A percentile compares a stretch with the other conserved stretches of the same genome.
Evolutionary conservation across 1,140 invertebrate species (phyloP).

Genomic region (Achroia grisella): DNA sequence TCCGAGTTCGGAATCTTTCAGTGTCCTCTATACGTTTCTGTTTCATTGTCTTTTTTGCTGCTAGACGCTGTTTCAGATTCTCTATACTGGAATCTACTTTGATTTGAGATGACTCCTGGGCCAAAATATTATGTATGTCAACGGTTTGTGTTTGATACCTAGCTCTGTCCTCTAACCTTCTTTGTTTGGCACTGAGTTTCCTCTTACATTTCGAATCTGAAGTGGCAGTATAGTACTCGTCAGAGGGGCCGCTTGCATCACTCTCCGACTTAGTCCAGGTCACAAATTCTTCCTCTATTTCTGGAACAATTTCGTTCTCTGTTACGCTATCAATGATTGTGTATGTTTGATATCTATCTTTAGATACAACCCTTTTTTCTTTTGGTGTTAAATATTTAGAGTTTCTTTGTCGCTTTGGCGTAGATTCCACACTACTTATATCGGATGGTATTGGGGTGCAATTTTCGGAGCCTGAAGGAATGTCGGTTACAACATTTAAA

Average conservation of each 20-base stretch:
- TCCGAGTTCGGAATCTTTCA: constrained; percentile 78
- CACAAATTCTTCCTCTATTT: constrained; percentile 48
- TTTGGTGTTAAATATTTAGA: constrained; percentile 79
- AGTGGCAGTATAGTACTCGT: constrained; percentile 55
- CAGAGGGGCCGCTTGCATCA: constrained; percentile 54
- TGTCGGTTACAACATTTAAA: constrained; percentile 62
- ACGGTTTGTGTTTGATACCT: constrained; percentile 82
- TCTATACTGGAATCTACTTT: constrained; percentile 49
- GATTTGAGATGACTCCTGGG: constrained; percentile 19
- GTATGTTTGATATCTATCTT: constrained; percentile 86
- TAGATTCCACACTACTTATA: constrained; percentile 81
- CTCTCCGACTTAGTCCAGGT: constrained; percentile 66
- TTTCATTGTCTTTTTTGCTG: constrained; percentile 69
- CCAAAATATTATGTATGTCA: constrained; percentile 42
- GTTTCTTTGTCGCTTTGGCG: constrained; percentile 77
- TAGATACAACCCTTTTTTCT: constrained; percentile 80
- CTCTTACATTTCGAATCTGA: constrained; percentile 45
- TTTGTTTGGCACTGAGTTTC: constrained; percentile 76
- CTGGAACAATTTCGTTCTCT: constrained; percentile 34
- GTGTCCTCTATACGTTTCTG: constrained; percentile 76
- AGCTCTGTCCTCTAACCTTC: constrained; percentile 78
- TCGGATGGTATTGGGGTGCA: constrained; percentile 63
- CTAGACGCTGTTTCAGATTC: constrained; percentile 65
- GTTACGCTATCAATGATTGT: constrained; percentile 77
- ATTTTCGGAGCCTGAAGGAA: constrained; percentile 61